Percentiles rank a stretch among this genome's conserved stretches.
phyloP scores from a whole-genome alignment of 2,797 vertebrate genomes.

The Cossypha polioptera region DNA sequence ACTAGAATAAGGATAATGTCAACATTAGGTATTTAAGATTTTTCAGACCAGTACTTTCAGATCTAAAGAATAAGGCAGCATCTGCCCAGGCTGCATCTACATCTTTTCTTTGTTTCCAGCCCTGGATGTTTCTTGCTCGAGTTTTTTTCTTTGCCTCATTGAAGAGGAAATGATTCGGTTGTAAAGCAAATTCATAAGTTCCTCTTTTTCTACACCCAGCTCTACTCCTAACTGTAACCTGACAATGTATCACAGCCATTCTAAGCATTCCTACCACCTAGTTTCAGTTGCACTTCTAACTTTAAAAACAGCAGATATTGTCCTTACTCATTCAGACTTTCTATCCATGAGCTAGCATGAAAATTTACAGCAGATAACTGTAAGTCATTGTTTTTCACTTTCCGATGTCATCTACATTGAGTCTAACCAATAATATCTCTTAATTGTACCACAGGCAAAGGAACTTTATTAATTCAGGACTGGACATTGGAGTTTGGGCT shows the following conservation, averaged over 20 bases:
- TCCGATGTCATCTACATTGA: background rate
- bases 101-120: background rate
- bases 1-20: background rate
- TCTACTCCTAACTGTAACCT: background rate
- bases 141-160: background rate
- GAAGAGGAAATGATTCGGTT: background rate
- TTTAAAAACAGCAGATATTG: background rate
- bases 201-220: background rate
- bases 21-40: background rate
- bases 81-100: background rate
- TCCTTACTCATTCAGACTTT: background rate
- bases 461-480: background rate
- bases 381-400: background rate
- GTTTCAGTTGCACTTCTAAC: background rate
- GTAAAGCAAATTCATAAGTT: background rate
- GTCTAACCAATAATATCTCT: background rate
- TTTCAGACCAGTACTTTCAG: background rate
- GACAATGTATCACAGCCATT: background rate
- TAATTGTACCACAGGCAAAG: background rate
- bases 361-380: background rate
- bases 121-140: background rate
- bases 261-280: background rate
- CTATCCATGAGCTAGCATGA: background rate
- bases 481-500: background rate
- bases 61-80: background rate